These are phyloP conservation scores for Ennomos fuscantarius DNA, from an alignment of 2,888 invertebrate genomes.

Conservation along the genomic window DNA sequence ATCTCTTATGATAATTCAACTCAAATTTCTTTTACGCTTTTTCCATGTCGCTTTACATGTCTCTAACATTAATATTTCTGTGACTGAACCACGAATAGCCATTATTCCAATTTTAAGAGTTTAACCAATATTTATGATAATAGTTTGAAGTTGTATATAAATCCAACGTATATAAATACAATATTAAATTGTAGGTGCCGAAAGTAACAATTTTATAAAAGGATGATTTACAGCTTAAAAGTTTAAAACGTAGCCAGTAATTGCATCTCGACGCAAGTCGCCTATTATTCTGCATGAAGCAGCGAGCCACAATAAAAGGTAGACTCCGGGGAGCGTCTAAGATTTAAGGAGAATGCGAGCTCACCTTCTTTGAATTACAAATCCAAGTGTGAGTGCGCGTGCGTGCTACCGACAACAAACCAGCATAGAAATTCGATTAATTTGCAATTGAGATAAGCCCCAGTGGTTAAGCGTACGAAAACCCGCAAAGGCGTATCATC, in stretches of 20 bases:
- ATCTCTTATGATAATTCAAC: slow-evolving; percentile 58
- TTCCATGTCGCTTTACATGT: slow-evolving; percentile 77
- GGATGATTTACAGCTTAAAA: neutral
- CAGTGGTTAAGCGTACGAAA: slow-evolving; percentile 68
- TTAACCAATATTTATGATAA: no score
- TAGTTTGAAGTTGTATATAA: no score
- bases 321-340: slow-evolving; percentile 50
- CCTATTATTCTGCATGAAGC: slow-evolving; percentile 42
- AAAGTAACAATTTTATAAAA: neutral
- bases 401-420: slow-evolving; percentile 57
- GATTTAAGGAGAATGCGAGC: slow-evolving; percentile 61
- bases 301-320: slow-evolving; percentile 50
- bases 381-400: slow-evolving; percentile 54
- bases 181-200: no score
- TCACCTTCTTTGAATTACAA: slow-evolving; percentile 71
- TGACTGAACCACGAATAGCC: slow-evolving; percentile 75
- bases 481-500: slow-evolving; percentile 76
- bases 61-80: slow-evolving; percentile 49
- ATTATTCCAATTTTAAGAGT: neutral
- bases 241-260: slow-evolving; percentile 4
- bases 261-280: slow-evolving; percentile 37
- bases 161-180: no score
- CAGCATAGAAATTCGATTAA: slow-evolving; percentile 78
- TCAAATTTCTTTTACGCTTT: slow-evolving; percentile 69
- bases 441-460: slow-evolving; percentile 82